Conservation (phyloP, 92 coral and sea anemone genomes). For the Plumapathes pennacea region DNA sequence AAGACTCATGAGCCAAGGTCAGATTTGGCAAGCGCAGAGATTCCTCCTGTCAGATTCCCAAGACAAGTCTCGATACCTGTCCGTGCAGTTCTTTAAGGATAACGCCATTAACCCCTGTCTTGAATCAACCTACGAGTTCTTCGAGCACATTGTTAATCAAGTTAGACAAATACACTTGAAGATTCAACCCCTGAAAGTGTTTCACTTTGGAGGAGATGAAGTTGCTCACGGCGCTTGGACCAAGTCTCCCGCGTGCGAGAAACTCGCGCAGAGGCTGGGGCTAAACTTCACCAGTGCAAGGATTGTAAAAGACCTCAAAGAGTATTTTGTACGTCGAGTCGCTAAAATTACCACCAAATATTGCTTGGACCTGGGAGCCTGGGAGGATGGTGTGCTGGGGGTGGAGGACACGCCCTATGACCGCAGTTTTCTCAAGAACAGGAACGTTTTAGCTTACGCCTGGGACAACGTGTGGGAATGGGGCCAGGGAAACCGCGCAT, state of each 20-base stretch:
- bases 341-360: constrained; percentile 71
- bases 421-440: constrained; percentile 60
- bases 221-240: constrained; percentile 98
- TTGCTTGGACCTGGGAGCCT: constrained; percentile 83
- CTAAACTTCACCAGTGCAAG: constrained; percentile 77
- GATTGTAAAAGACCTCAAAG: constrained; percentile 86
- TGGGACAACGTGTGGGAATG: constrained; percentile 99
- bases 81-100: constrained; percentile 90
- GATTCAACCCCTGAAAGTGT: constrained; percentile 75
- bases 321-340: constrained; percentile 83
- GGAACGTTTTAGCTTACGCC: constrained; percentile 85
- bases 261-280: constrained; percentile 67
- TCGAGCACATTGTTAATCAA: constrained; percentile 74
- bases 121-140: constrained; percentile 86
- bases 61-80: constrained; percentile 84
- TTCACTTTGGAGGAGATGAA: constrained; percentile 97
- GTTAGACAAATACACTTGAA: constrained; percentile 70
- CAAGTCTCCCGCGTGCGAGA: constrained; percentile 87
- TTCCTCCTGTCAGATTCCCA: constrained; percentile 77
- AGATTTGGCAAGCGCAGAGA: constrained; percentile 56
- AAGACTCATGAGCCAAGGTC: constrained; percentile 62
- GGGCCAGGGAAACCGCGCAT: constrained; percentile 88
- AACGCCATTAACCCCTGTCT: constrained; percentile 97
- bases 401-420: constrained; percentile 82
- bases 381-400: constrained; percentile 95